Evolutionary conservation across 2,888 invertebrate genomes (phyloP), one percentile per base, ranked within the genome.

Genomic region (Volucella bombylans): DNA sequence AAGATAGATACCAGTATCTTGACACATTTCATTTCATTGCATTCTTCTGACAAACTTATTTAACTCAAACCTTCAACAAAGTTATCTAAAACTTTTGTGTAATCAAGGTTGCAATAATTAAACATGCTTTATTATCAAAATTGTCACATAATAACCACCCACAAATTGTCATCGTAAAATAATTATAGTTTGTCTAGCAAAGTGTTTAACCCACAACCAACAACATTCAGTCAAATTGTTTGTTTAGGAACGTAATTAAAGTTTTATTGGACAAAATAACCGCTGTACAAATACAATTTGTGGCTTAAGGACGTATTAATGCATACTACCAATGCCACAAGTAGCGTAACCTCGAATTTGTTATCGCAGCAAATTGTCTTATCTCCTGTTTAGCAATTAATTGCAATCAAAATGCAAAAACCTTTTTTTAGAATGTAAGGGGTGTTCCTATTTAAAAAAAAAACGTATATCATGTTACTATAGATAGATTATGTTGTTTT

Each of bases 211-310:
- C 39, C 11, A 43, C 47, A 64, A 54, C 15, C 52, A 55, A 11
- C 23, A n/a, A 39, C 52, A 61, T 79, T 79, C 80, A 73, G 18
- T 54, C n/a, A 18, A 69, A 49, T 61, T 80, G 57, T 83, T 83
- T 83, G 49, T 31, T 83, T 80, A 80, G 83, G 74, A 65, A 76
- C 18, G 71, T 61, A 72, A 82, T 82, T 67, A 45, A 77, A 83
- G 72, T 67, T 85, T 85, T 67, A 85, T 85, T 76, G 80, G 68
- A 74, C 31, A 39, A 64, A 69, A 62, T 54, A 65, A 57, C 69
- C 79, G 38, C 39, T 52, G 18, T 11, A 59, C 52, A 79, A 83
- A 83, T 54, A 76, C 41, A 71, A 43, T 49, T 67, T 59, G 47
- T 41, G 11, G 47, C 65, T 23, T 49, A 10, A 45, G 49, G 43